Conservation (phyloP, 2,888 invertebrate species). For the Pegoplata infirma region DNA sequence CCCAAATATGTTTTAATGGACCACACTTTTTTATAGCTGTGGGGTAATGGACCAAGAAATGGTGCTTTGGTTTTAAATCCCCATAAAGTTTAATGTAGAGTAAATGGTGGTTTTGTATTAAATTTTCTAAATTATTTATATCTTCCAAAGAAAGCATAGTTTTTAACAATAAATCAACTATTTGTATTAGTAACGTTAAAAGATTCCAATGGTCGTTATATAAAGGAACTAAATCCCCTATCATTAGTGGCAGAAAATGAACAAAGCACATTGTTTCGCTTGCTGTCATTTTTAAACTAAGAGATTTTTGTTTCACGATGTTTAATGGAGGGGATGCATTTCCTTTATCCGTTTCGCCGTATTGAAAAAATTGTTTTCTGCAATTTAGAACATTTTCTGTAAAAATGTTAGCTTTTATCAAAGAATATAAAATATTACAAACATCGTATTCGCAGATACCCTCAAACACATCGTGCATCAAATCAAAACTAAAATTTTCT, state of each 20-base stretch:
- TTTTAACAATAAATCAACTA: constrained; percentile 48
- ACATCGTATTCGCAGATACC: constrained; percentile 65
- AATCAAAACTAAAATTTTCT: constrained; percentile 62
- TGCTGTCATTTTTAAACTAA: constrained; percentile 61
- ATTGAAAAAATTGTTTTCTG: constrained; percentile 61
- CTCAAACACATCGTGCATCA: constrained; percentile 67
- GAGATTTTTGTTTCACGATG: constrained; percentile 37
- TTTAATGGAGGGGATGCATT: constrained; percentile 51
- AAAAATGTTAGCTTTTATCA: constrained; percentile 50
- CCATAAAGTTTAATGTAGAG: constrained; percentile 19
- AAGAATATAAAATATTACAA: constrained; percentile 54
- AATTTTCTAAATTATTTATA: background rate
- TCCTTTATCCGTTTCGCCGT: constrained; percentile 57
- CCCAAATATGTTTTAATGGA: constrained; percentile 43
- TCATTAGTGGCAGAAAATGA: constrained; percentile 58
- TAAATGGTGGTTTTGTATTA: background rate
- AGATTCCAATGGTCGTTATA: constrained; percentile 53
- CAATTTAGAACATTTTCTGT: constrained; percentile 59
- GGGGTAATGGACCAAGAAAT: constrained; percentile 41
- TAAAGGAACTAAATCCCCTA: constrained; percentile 61
- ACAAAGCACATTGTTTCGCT: constrained; percentile 57
- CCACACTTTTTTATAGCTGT: constrained; percentile 40
- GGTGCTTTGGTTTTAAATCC: constrained; percentile 42
- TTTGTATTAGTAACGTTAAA: constrained; percentile 50
- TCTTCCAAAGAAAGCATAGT: background rate